Evolutionary conservation across 2,113 vertebrate species (phyloP).

Genomic region (Nipponia nippon): DNA sequence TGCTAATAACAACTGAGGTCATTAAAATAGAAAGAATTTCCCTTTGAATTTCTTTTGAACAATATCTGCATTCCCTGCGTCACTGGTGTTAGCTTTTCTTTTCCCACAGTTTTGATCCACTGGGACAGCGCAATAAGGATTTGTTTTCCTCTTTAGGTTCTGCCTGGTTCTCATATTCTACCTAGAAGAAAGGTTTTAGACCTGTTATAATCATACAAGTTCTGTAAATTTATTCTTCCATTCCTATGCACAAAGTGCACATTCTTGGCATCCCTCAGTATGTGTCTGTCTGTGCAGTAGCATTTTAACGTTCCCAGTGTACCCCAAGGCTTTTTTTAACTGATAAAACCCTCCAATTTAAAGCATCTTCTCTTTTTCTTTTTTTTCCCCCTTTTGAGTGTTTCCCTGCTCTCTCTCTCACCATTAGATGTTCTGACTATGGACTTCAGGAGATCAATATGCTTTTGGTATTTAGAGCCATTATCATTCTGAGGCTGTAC

Average conservation of each 20-base stretch:
- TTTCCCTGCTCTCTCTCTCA: constrained; percentile 1
- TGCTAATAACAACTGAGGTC: neutral
- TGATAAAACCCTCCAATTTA: neutral
- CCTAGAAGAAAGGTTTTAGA: neutral
- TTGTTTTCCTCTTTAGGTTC: neutral
- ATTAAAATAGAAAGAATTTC: constrained; percentile 11
- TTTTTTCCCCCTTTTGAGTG: neutral
- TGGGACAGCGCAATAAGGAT: neutral
- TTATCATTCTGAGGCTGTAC: constrained; percentile 44
- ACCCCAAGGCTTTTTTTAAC: neutral
- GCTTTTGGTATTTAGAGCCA: constrained; percentile 32
- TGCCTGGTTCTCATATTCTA: neutral
- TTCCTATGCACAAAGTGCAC: neutral
- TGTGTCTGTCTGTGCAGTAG: neutral
- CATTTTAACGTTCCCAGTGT: neutral
- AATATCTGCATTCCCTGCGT: neutral
- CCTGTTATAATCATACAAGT: neutral
- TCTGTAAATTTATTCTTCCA: neutral
- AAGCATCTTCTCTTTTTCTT: neutral
- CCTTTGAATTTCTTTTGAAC: constrained; percentile 1
- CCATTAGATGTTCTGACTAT: constrained; percentile 8
- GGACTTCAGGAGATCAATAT: constrained; percentile 41
- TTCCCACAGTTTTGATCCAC: neutral
- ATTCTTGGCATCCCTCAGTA: neutral
- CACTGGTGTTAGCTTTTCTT: neutral